These are phyloP conservation scores for Coracopsis vasa DNA, from an alignment of 2,113 vertebrate species.

Conservation along the genomic window DNA sequence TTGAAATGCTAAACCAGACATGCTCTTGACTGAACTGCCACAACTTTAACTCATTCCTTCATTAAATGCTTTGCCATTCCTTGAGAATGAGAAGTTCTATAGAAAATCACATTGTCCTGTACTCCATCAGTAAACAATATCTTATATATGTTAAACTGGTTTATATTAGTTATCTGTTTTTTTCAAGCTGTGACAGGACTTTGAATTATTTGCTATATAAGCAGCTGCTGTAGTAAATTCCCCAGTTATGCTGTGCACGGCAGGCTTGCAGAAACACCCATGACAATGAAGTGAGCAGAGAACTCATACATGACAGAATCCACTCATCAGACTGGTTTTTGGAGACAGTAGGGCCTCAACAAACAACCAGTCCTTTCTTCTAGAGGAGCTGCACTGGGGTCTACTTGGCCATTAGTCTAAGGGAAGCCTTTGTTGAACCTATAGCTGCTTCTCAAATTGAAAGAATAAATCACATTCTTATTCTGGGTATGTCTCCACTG, in stretches of 20 bases:
- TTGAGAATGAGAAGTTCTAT: no score
- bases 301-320: constrained; percentile 41
- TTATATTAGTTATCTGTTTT: no score
- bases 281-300: constrained; percentile 47
- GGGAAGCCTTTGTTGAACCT: constrained; percentile 58
- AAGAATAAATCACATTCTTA: constrained; percentile 68
- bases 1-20: neutral
- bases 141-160: no score
- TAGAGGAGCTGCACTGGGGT: constrained; percentile 32
- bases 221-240: no score
- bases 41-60: no score
- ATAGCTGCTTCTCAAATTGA: constrained; percentile 57
- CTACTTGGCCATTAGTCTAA: constrained; percentile 61
- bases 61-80: no score
- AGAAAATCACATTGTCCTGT: no score
- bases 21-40: neutral
- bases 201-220: no score
- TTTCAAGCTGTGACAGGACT: no score
- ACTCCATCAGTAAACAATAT: no score
- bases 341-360: constrained; percentile 53
- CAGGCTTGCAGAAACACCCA: constrained; percentile 9
- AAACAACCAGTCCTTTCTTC: constrained; percentile 69
- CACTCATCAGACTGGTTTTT: constrained; percentile 19
- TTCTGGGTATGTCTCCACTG: constrained; percentile 51
- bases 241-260: no score